Evolutionary conservation across 1,140 invertebrate genomes (phyloP).

Genomic region (Zaprionus lachaisei): DNA sequence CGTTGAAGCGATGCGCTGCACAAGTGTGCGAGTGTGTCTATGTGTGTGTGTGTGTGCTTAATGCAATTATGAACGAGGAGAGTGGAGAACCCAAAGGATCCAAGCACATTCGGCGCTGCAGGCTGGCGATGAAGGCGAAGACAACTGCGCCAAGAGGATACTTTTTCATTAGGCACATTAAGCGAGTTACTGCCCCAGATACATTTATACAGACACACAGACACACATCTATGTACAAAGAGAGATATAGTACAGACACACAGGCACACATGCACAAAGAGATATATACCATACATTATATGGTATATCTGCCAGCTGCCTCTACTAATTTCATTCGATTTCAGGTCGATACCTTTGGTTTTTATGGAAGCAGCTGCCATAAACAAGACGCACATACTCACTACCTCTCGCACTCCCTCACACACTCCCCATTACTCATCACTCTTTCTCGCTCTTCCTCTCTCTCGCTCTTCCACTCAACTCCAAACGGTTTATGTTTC

Average conservation of each 20-base stretch:
- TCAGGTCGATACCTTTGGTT: conserved; percentile 7
- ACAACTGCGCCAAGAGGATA: conserved; percentile 2
- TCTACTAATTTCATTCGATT: conserved; percentile 35
- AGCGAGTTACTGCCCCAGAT: conserved; percentile 23
- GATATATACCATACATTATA: conserved; percentile 3
- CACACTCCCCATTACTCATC: not conserved
- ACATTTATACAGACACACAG: not conserved
- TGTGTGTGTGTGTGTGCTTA: conserved; percentile 52
- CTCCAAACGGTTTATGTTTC: conserved; percentile 69
- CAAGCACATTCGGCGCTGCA: conserved; percentile 16
- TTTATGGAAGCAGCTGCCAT: conserved; percentile 45
- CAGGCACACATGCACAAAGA: not conserved
- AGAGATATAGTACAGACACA: not conserved
- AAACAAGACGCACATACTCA: conserved; percentile 47
- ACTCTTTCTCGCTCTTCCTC: not conserved
- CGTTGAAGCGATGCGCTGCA: conserved; percentile 35
- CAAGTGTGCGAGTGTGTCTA: conserved; percentile 40
- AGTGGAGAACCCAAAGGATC: conserved; percentile 7
- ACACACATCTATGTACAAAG: not conserved
- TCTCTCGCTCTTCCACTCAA: conserved; percentile 33
- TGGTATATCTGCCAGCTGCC: conserved; percentile 7
- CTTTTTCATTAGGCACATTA: conserved; percentile 40
- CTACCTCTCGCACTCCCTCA: conserved; percentile 14
- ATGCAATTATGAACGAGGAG: conserved; percentile 62
- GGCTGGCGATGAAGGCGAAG: not conserved